phyloP scores from a whole-genome alignment of 2,113 vertebrate genomes.

The Melanerpes aurifrons region DNA sequence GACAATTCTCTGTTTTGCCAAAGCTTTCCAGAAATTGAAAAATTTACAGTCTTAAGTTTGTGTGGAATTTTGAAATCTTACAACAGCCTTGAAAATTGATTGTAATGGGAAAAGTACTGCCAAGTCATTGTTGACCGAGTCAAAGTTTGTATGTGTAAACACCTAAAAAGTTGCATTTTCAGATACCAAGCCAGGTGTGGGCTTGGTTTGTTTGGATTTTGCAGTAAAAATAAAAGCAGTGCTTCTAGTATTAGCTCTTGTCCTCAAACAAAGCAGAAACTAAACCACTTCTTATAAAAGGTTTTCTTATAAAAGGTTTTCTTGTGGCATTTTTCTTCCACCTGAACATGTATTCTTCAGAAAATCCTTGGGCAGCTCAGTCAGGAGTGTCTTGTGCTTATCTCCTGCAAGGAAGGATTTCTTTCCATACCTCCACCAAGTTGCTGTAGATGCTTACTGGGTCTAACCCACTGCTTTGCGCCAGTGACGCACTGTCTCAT shows the following conservation, averaged over 20 bases:
- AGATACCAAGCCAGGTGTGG: neutral
- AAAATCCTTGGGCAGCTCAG: neutral
- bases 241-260: neutral
- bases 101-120: neutral
- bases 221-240: neutral
- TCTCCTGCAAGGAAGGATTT: neutral
- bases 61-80: neutral
- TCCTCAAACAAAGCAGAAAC: neutral
- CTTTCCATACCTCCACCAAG: neutral
- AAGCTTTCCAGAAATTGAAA: constrained; percentile 14
- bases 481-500: neutral
- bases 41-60: neutral
- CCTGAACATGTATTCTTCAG: neutral
- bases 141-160: neutral
- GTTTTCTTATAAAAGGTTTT: neutral
- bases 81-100: neutral
- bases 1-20: neutral
- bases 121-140: neutral
- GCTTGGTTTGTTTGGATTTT: neutral
- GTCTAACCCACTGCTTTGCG: accelerated
- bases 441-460: neutral
- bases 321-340: neutral
- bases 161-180: neutral
- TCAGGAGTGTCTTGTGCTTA: neutral
- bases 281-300: neutral